These are phyloP conservation scores for Acromyrmex charruanus DNA, from an alignment of 1,140 invertebrate species.

Conservation along the genomic window DNA sequence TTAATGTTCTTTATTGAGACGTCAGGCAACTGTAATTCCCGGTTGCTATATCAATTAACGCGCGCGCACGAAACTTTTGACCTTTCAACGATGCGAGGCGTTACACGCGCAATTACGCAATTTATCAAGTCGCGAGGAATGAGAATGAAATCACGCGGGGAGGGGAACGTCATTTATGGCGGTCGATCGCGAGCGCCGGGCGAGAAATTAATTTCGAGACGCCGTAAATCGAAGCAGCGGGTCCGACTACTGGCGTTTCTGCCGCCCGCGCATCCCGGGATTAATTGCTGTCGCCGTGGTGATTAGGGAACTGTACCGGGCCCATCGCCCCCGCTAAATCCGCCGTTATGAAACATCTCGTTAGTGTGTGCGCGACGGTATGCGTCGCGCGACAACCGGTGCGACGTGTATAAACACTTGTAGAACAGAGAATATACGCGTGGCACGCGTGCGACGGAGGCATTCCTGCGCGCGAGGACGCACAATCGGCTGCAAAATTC, in stretches of 20 bases:
- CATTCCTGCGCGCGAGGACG: conserved; percentile 49
- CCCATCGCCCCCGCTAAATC: conserved; percentile 46
- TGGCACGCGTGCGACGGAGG: conserved; percentile 5
- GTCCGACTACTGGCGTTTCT: conserved; percentile 23
- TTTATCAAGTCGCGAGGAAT: conserved; percentile 9
- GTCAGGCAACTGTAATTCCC: conserved; percentile 2
- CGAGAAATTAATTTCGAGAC: conserved; percentile 67
- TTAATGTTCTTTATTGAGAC: neutral
- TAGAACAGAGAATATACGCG: conserved; percentile 1
- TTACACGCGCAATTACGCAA: neutral
- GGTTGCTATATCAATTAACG: conserved; percentile 11
- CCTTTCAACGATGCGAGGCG: conserved; percentile 1
- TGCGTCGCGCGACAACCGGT: conserved; percentile 14
- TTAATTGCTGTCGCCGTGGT: conserved; percentile 67
- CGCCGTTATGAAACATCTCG: conserved; percentile 73
- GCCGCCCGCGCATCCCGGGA: conserved; percentile 48
- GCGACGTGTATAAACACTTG: conserved; percentile 29
- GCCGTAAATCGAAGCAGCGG: conserved; percentile 64
- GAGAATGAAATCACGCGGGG: conserved; percentile 38
- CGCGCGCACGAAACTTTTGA: conserved; percentile 24
- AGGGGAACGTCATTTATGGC: neutral
- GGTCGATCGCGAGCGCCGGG: conserved; percentile 23
- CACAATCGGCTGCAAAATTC: conserved; percentile 47
- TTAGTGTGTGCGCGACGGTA: conserved; percentile 48
- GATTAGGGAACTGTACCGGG: conserved; percentile 56